Percentiles rank a stretch among this genome's conserved stretches.
Conservation (phyloP, 2,797 vertebrate species). For the Sebastes taczanowskii region DNA sequence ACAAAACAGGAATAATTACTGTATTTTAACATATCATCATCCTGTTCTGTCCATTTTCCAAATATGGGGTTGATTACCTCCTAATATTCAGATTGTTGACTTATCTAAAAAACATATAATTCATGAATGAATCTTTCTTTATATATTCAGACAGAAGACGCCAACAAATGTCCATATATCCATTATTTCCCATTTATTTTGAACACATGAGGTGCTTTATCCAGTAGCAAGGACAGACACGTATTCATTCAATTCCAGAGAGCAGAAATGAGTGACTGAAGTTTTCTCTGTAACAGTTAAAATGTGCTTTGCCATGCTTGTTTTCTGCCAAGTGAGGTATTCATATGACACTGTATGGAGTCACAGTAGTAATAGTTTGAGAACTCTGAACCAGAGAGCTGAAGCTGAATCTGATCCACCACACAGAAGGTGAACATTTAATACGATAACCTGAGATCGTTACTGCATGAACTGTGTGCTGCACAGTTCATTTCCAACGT, state of each 20-base stretch:
- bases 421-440: not conserved
- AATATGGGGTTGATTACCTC: not conserved
- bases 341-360: constrained; percentile 6
- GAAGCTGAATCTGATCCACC: not conserved
- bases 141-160: constrained; percentile 64
- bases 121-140: not conserved
- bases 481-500: not conserved
- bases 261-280: constrained; percentile 28
- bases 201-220: constrained; percentile 55
- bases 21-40: not conserved
- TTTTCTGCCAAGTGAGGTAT: constrained; percentile 13
- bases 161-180: constrained; percentile 66
- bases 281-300: constrained; percentile 22
- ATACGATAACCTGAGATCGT: not conserved
- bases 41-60: not conserved
- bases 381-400: constrained; percentile 6
- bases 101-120: not conserved
- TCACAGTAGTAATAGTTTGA: constrained; percentile 2
- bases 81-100: not conserved
- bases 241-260: constrained; percentile 28
- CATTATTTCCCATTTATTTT: constrained; percentile 72
- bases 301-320: not conserved
- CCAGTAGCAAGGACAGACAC: constrained; percentile 47
- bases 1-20: not conserved
- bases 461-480: not conserved